Evolutionary conservation across 2,113 vertebrate species (phyloP).

Genomic region (Rhipidura dahli): DNA sequence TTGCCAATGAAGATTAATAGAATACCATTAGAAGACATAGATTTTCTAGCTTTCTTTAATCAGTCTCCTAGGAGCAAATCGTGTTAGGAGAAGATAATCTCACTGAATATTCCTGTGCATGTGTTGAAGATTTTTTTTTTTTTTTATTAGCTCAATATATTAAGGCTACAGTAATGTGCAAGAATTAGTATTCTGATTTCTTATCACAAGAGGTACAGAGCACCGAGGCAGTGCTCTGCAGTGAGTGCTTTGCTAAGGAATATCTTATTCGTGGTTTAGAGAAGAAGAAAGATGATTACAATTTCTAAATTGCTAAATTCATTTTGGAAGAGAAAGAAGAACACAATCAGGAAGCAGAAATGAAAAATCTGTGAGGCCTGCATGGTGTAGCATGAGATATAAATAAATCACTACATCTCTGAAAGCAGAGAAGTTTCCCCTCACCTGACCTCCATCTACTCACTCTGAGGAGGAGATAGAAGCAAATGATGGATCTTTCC

Average conservation of each 20-base stretch:
- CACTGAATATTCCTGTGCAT: not conserved
- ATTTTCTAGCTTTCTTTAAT: slow-evolving; percentile 39
- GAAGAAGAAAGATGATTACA: not conserved
- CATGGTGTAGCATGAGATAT: not conserved
- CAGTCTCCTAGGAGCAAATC: not conserved
- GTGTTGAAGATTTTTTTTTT: not conserved
- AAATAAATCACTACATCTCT: not conserved
- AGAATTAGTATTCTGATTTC: not conserved
- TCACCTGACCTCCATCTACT: not conserved
- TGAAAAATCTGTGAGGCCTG: not conserved
- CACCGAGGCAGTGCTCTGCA: not conserved
- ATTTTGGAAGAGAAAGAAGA: not conserved
- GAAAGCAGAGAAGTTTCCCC: not conserved
- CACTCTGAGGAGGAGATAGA: not conserved
- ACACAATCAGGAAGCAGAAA: not conserved
- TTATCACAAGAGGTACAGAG: not conserved
- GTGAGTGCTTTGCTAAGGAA: not conserved
- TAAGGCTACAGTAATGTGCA: not conserved
- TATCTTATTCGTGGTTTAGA: not conserved
- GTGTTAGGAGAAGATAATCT: not conserved
- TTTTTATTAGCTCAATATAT: slow-evolving; percentile 4
- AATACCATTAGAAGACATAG: not conserved
- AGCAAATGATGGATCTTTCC: not conserved
- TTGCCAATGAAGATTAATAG: slow-evolving; percentile 28
- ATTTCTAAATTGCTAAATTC: not conserved